Base-by-base conservation (phyloP, 2,113 vertebrate species). In the Microtus ochrogaster region DNA sequence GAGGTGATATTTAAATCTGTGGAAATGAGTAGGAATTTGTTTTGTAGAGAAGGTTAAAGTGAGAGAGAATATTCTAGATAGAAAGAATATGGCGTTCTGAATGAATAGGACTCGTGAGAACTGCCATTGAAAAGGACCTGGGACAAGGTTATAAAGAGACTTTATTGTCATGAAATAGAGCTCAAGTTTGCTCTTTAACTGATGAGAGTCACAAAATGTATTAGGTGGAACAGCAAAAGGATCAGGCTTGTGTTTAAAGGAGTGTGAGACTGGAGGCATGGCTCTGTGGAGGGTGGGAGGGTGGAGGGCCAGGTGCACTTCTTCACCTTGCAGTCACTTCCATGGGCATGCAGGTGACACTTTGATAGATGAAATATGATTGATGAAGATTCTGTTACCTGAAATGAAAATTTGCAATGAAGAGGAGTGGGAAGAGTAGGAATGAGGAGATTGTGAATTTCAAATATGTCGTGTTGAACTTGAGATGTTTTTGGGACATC, bases 391-490 rank as follows among this genome's bases (percentile, higher is more conserved):
- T 39, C 3, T 41, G 0, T 55, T 52, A 68, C 77, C 66, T 24
- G 39, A 91, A 55, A 82, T 91, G 61, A 39, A 55, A 55, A 68
- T 91, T 86, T 83, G 73, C 26, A 94, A n/a, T 74, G 70, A 73
- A 58, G 83, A 96, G 41, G 30, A 68, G 2, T 85, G 36, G 44
- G 28, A 79, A 73, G 3, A n/a, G 24, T 41, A 83, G 68, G 68
- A 92, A n/a, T 30, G 30, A 88, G 44, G 82, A 90, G 28, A 84
- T 30, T 14, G 84, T 63, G 74, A 81, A 94, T 91, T 97, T 94
- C 91, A 94, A 84, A 92, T 78, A 36, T 55, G 58, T 89, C 44
- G 8, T 55, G 52, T 55, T 93, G 96, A 77, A 68, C 91, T 94
- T 36, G 10, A 91, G 55, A 78, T 28, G 47, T 49, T 68, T 96